Evolutionary conservation across 2,888 invertebrate species (phyloP), one percentile per base, ranked within the genome.

Genomic region (Tetranychus truncatus): DNA sequence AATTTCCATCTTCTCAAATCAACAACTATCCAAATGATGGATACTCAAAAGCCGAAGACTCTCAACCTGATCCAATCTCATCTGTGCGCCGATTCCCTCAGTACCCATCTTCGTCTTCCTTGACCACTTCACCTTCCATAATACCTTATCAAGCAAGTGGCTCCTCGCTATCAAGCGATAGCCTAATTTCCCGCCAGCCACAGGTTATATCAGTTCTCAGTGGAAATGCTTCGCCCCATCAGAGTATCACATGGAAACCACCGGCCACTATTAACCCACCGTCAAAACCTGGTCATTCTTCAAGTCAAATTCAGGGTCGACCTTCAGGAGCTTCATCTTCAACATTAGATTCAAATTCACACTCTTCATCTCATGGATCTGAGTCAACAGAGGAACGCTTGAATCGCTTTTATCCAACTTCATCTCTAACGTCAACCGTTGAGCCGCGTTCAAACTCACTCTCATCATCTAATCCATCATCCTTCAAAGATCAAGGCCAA

Each of bases 211-310:
- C 76, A 18, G 77, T 77, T 18, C 34, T 76, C 34, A 72, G 72
- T 34, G 76, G 76, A 15, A 44, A 45, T 1, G 74, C 66, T 44
- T 45, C 74, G 45, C 71, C 45, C n/a, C 77, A 74, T 24, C 77
- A 77, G 15, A 71, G 74, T 71, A 72, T 77, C 9, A 73, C 74
- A 6, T 77, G 77, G 77, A 77, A 77, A 72, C 77, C 77, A 45
- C 77, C 77, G n/a, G 72, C 77, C 20, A 77, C 77, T 1, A 44
- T 74, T 20, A 55, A 71, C n/a, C 77, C 76, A 66, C 76, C 77
- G n/a, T 20, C 65, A 20, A 18, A 21, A n/a, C 21, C 67, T 11
- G 69, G 34, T 21, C 34, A 20, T 66, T 18, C 20, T 20, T 66
- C 66, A 66, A 20, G n/a, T 66, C 66, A 66, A 15, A 18, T n/a